Evolutionary conservation across 2,888 invertebrate species (phyloP).

Genomic region (Agriotes lineatus): DNA sequence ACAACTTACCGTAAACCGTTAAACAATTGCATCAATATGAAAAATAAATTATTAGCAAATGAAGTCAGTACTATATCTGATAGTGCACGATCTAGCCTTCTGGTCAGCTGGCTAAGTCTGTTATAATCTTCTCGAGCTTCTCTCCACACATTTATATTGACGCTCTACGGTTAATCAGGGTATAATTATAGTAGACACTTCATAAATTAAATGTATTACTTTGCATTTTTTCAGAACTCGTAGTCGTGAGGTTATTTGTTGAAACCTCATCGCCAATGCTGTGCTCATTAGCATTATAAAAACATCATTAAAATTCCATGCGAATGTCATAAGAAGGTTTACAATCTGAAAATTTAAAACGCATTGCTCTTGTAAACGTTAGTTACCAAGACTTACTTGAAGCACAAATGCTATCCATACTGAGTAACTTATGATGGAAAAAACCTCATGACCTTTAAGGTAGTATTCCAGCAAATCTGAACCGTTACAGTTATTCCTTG

Average conservation of each 20-base stretch:
- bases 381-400: conserved; percentile 36
- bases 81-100: conserved; percentile 71
- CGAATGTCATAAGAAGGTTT: conserved; percentile 74
- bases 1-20: conserved; percentile 69
- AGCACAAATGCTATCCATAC: conserved; percentile 40
- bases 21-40: conserved; percentile 79
- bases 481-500: conserved; percentile 5
- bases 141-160: conserved; percentile 68
- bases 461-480: conserved; percentile 25
- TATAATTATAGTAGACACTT: too few relatives aligned
- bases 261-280: conserved; percentile 75
- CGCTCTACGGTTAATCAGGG: too few relatives aligned
- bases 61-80: conserved; percentile 76
- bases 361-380: too few relatives aligned
- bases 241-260: conserved; percentile 63
- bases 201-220: neutral
- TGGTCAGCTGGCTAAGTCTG: conserved; percentile 72
- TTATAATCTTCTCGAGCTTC: conserved; percentile 75
- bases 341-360: conserved; percentile 56
- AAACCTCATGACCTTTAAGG: too few relatives aligned
- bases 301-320: conserved; percentile 82
- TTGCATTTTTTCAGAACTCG: neutral
- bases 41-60: conserved; percentile 78
- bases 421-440: conserved; percentile 39
- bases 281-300: conserved; percentile 80